Evolutionary conservation across 1,140 invertebrate genomes (phyloP), one percentile per base, ranked within the genome.

Genomic region (Saccostrea echinata): DNA sequence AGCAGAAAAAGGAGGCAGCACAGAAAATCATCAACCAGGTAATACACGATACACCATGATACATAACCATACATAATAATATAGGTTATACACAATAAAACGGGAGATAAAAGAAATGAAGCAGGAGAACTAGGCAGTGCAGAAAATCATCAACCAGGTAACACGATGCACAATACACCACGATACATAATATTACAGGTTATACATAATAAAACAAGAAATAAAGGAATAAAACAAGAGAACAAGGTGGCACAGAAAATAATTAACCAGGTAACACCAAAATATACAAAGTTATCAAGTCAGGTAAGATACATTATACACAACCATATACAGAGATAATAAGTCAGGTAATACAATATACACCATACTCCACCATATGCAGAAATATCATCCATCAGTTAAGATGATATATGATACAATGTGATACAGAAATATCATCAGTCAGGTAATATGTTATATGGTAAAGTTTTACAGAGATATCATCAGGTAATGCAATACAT

Each of bases 151-250:
- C n/a, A n/a, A 61, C 53, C 80, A 52, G 53, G 13, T 35, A 27
- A 80, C 43, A 6, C 51, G 21, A 71, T 55, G n/a, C 43, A 1
- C 24, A 18, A 71, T 33, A 82, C 33, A 82, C 24, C 11, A 3
- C 27, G 8, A 30, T 71, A 71, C 12, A 30, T 13, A 27, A 8
- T 12, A 12, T 18, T 1, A 21, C 43, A 43, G 43, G 4, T 43
- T 3, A 43, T 43, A 43, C 43, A 43, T 43, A 43, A 43, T 96
- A 97, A 92, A 97, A 27, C 93, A 95, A 1, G 97, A 98, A 94
- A 97, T 98, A 35, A 96, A 97, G 61, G 96, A 97, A 43, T 99
- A 0, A 96, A 97, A 71, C 96, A 97, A 76, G 97, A 99, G 86
- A 98, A 98, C 92, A 97, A 98, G 85, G 96, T 96, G 52, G 53